Percentiles rank a stretch among this genome's conserved stretches.
Evolutionary conservation across 2,888 invertebrate genomes (phyloP).

Genomic region (Nephrotoma guestfalica): DNA sequence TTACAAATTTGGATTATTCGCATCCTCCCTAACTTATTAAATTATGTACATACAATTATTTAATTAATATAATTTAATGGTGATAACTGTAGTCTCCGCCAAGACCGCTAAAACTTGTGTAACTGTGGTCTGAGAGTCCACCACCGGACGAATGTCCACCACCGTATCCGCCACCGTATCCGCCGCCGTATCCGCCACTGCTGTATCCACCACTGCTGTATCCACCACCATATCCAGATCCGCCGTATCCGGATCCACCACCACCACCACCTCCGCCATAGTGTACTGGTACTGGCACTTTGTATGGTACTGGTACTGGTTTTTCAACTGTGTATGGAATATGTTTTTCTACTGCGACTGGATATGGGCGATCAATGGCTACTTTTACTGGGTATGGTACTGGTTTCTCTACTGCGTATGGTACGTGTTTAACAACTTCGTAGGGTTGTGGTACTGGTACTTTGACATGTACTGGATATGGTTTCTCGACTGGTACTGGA

Average conservation of each 20-base stretch:
- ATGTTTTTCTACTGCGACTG: conserved; percentile 41
- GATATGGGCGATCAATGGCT: conserved; percentile 45
- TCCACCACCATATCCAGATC: neutral
- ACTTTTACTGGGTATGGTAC: conserved; percentile 57
- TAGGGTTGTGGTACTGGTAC: conserved; percentile 35
- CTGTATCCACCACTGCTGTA: conserved; percentile 15
- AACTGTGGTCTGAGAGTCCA: conserved; percentile 15
- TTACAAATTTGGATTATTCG: neutral
- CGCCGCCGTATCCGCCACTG: neutral
- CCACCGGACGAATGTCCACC: neutral
- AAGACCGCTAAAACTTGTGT: conserved; percentile 36
- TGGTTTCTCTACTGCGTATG: conserved; percentile 45
- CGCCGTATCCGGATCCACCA: conserved; percentile 19
- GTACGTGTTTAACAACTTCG: conserved; percentile 46
- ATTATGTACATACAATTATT: neutral
- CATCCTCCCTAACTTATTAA: neutral
- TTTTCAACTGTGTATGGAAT: conserved; percentile 41
- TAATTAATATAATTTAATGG: conserved; percentile 10
- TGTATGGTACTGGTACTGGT: conserved; percentile 48
- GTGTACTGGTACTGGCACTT: conserved; percentile 35
- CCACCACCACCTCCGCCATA: conserved; percentile 14
- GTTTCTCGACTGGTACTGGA: conserved; percentile 60
- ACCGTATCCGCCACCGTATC: neutral
- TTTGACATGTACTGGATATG: conserved; percentile 47
- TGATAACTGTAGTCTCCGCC: conserved; percentile 23